Evolutionary conservation across 2,113 vertebrate genomes (phyloP).

Genomic region (Dascyllus trimaculatus): DNA sequence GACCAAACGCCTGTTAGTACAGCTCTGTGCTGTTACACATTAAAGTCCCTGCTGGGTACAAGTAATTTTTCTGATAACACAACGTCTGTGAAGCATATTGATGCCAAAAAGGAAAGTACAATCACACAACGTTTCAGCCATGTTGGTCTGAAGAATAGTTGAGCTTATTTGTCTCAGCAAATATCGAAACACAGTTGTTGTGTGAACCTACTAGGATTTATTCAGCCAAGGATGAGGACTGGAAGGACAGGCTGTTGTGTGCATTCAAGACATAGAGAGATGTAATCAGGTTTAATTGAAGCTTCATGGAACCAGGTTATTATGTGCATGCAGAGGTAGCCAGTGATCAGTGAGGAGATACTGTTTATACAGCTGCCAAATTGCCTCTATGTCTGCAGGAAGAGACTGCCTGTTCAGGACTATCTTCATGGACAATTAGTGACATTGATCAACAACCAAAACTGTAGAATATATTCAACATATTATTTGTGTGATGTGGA

Average conservation of each 20-base stretch:
- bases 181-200: too few species aligned
- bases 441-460: constrained; percentile 10
- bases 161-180: too few species aligned
- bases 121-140: not conserved
- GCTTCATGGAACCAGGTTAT: not conserved
- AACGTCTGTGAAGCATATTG: not conserved
- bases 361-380: constrained; percentile 4
- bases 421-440: not conserved
- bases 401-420: not conserved
- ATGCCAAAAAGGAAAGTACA: not conserved
- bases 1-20: too few species aligned
- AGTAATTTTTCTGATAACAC: not conserved
- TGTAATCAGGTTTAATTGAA: not conserved
- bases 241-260: not conserved
- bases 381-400: not conserved
- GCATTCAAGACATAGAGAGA: not conserved
- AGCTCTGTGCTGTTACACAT: too few species aligned
- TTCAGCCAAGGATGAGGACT: not conserved
- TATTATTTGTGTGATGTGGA: not conserved
- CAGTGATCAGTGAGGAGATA: not conserved
- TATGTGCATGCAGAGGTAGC: not conserved
- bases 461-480: not conserved
- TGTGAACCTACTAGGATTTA: not conserved
- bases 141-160: not conserved
- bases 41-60: not conserved